Base-by-base conservation (phyloP, 2,888 invertebrate genomes). In the Lamellibrachia satsuma region DNA sequence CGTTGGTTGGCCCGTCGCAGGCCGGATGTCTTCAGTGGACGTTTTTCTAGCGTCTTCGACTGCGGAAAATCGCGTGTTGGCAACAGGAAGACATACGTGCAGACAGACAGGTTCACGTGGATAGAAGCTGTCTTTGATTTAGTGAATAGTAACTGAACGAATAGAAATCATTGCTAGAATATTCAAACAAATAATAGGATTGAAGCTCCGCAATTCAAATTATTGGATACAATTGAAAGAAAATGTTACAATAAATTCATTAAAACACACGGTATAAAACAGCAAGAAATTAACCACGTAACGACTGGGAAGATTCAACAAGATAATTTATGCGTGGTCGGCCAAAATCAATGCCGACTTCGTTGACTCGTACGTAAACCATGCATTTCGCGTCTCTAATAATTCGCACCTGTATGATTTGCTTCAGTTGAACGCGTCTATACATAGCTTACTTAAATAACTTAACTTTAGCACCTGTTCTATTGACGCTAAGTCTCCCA, bases 401-500 rank as follows among this genome's bases (percentile, higher is more conserved):
- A 75, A 75, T 75, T 75, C 11, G 22, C 75, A 11, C 22, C 22
- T 75, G 75, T 75, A n/a, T 75, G 75, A 75, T 75, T 75, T 22
- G 75, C 75, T 15, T 3, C 11, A 75, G 75, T 22, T 75, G 75
- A n/a, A 75, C 22, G 15, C 75, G 22, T n/a, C 75, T 11, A 15
- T 15, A 11, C 22, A 75, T 22, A 75, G 75, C 75, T 75, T 75
- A 75, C 75, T 75, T 75, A 75, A 75, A n/a, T 75, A 75, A 75
- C 75, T 75, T 75, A 75, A 75, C 75, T 75, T 75, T 75, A 75
- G 75, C 75, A 75, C 75, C 75, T 75, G 75, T 75, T 15, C 75
- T n/a, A 75, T 75, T 75, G 75, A 75, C 75, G 75, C 75, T 75
- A 75, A 75, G 75, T n/a, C 22, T 15, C 75, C 75, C 75, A 75